Evolutionary conservation across 2,113 vertebrate genomes (phyloP).

Genomic region (Corythornis cristatus): DNA sequence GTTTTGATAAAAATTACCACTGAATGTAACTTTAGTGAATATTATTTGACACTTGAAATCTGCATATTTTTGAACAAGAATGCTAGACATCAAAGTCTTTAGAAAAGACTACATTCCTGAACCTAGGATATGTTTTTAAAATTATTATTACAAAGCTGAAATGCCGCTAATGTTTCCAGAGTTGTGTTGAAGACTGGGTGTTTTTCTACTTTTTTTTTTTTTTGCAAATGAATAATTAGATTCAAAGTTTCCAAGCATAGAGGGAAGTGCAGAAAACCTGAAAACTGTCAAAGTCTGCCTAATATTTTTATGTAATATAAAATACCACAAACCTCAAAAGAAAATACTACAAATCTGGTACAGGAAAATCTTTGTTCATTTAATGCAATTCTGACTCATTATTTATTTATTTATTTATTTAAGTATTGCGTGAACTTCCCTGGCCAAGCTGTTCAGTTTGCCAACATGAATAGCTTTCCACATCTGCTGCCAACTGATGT

Average conservation of each 20-base stretch:
- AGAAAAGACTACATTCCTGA: neutral
- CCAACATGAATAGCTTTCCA: slow-evolving; percentile 40
- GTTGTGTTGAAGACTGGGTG: neutral
- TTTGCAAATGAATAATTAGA: neutral
- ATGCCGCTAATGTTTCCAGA: neutral
- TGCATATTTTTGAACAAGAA: neutral
- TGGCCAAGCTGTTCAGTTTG: slow-evolving; percentile 22
- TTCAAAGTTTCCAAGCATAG: neutral
- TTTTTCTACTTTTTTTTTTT: neutral
- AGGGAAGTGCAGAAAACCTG: neutral
- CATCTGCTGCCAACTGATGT: slow-evolving; percentile 56
- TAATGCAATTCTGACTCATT: neutral
- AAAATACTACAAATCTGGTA: neutral
- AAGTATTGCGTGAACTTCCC: neutral
- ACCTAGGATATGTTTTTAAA: neutral
- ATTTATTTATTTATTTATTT: slow-evolving; percentile 8
- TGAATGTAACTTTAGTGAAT: neutral
- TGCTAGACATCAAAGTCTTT: neutral
- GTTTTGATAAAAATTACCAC: neutral
- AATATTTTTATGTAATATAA: neutral
- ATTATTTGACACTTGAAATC: neutral
- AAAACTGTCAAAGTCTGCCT: neutral
- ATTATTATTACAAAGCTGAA: neutral
- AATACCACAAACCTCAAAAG: neutral
- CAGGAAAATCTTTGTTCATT: slow-evolving; percentile 1